Evolutionary conservation across 1,140 invertebrate genomes (phyloP).

Genomic region (Spodoptera frugiperda): DNA sequence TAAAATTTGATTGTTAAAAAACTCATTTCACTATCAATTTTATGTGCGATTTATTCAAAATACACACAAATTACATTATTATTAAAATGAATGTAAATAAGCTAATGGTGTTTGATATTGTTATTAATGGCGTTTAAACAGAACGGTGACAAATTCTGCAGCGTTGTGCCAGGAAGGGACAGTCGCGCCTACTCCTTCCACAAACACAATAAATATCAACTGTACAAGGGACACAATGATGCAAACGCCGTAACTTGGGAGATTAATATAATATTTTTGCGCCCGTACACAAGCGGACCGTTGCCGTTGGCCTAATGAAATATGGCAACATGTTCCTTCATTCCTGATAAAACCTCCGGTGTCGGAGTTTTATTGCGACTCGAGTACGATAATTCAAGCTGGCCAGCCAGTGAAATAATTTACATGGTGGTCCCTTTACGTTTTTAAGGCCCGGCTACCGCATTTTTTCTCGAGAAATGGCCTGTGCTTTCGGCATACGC

Average conservation of each 20-base stretch:
- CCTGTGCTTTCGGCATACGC: slow-evolving; percentile 47
- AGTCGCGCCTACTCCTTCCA: slow-evolving; percentile 63
- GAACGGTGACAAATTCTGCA: slow-evolving; percentile 58
- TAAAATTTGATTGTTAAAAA: slow-evolving; percentile 36
- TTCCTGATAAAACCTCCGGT: slow-evolving; percentile 76
- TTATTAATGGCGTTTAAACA: slow-evolving; percentile 56
- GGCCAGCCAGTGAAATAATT: slow-evolving; percentile 74
- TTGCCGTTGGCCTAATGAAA: slow-evolving; percentile 74
- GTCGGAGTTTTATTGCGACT: slow-evolving; percentile 76
- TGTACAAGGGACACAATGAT: slow-evolving; percentile 69
- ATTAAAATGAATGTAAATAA: slow-evolving; percentile 41
- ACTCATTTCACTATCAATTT: slow-evolving; percentile 39
- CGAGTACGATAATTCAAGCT: slow-evolving; percentile 74
- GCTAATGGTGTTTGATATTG: slow-evolving; percentile 50
- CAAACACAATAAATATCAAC: slow-evolving; percentile 69
- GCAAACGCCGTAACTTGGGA: slow-evolving; percentile 66
- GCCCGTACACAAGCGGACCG: slow-evolving; percentile 66
- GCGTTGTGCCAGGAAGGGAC: slow-evolving; percentile 53
- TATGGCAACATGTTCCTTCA: slow-evolving; percentile 77
- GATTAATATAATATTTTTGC: slow-evolving; percentile 82
- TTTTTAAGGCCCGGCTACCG: slow-evolving; percentile 68
- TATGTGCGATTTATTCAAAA: slow-evolving; percentile 39
- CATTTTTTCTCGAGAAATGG: slow-evolving; percentile 61
- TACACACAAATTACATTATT: slow-evolving; percentile 31
- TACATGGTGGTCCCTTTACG: slow-evolving; percentile 73